Base-by-base conservation (phyloP, 2,888 invertebrate genomes). In the Chironomus riparius region DNA sequence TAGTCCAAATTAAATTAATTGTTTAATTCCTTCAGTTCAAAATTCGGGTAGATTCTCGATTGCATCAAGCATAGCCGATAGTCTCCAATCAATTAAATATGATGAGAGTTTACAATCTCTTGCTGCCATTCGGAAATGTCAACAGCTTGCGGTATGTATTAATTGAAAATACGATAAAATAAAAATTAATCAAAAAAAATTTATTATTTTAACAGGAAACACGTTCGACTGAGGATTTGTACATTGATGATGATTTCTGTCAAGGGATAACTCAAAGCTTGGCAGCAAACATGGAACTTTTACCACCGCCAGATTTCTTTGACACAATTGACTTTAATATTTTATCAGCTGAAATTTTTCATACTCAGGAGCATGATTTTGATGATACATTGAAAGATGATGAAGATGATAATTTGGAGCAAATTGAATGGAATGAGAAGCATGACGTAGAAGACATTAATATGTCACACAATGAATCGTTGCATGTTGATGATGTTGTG, bases 221-320 rank as follows among this genome's bases (percentile, higher is more conserved):
- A 80, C 83, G 83, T 80, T 86, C 86, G 80, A 86, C 86, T n/a
- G 87, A 87, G 78, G 87, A 87, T 79, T 80, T 87, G 70, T 87
- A 87, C 81, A 87, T 87, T 79, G 87, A 87, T 80, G 87, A 87
- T 80, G 87, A 87, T 78, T 80, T 87, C 48, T 85, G 74, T n/a
- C 68, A 77, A 22, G 65, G 74, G 38, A 72, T 70, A 13, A n/a
- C 28, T 13, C 73, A 73, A 21, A 76, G 76, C 21, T 73, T 79
- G 7, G 79, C 78, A 47, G 78, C 79, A 7, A 79, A 79, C 50
- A 78, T 79, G 77, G 77, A 78, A 76, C 56, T 79, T 4, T 21
- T 77, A 24, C 68, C 78, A 7, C 70, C 77, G 10, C 61, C 68
- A 7, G 77, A 78, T 28, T 77, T 78, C 22, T 77, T 77, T 22